Base-by-base conservation (phyloP, 2,113 vertebrate species). In the Ellobius talpinus region DNA sequence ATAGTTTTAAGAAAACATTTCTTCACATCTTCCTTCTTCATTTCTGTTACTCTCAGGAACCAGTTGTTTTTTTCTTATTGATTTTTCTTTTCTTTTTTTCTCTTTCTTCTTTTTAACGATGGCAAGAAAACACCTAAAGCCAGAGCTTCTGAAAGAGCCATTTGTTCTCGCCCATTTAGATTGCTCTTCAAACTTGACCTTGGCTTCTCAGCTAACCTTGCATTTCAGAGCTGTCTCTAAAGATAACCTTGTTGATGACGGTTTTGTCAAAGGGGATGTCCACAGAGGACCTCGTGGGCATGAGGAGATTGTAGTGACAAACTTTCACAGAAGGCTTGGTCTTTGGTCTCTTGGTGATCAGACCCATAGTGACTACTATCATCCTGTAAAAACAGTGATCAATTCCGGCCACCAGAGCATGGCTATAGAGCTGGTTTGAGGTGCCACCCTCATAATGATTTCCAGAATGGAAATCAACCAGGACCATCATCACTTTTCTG, bases 21-120 rank as follows among this genome's bases (percentile, higher is more conserved):
- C 82, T 96, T 93, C 23, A 52, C 73, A 65, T 76, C 66, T 88
- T 79, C 33, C 78, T 36, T 90, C 36, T 92, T 94, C 24, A 13
- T 47, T 74, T n/a, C 36, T 47, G 63, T 47, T 47, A 84, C 39
- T 14, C 50, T 66, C 39, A 74, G 19, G 24, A 12, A 4, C 23
- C 68, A 70, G 89, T 42, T 29, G 42, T 61, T 61, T 58, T 58
- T 58, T 47, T 61, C 92, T 74, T 70, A 50, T 31, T 55, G 73
- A 72, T 82, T n/a, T 65, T 66, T 79, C 29, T 77, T 90, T 50
- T 47, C 8, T 81, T 33, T 13, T 23, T 12, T 47, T 19, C 21
- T 72, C 13, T 50, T 52, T 52, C 33, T 52, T 72, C 26, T 39
- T 70, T 72, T 52, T 33, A 47, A n/a, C 0, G 2, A 47, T 4